Conservation (phyloP, 2,113 vertebrate genomes). For the Peromyscus maniculatus region DNA sequence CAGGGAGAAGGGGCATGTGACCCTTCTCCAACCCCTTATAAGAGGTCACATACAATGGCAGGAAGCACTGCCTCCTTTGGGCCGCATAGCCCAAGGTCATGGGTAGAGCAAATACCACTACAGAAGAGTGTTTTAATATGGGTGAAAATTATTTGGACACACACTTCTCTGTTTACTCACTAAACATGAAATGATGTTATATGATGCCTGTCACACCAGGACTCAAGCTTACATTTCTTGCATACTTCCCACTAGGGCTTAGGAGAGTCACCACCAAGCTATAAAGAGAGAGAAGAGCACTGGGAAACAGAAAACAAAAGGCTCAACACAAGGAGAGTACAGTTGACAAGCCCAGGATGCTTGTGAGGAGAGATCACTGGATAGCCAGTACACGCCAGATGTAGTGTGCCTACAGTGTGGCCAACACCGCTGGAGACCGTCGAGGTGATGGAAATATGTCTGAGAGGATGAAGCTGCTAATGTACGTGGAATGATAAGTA, state of each 20-base stretch:
- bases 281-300: neutral
- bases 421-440: neutral
- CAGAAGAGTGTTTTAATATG: neutral
- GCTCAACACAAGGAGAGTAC: neutral
- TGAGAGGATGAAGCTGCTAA: neutral
- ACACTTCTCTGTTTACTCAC: neutral
- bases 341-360: neutral
- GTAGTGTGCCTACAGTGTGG: neutral
- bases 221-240: neutral
- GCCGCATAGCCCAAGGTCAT: no score
- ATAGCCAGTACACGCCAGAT: rapidly evolving
- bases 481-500: neutral
- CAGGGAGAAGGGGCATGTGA: no score
- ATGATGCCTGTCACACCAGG: neutral
- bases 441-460: neutral
- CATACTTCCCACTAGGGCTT: neutral
- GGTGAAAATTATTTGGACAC: neutral
- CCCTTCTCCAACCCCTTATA: no score
- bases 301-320: neutral
- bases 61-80: no score
- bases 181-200: neutral
- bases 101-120: no score
- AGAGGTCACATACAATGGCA: no score
- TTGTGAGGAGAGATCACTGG: neutral
- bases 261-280: neutral